These are phyloP conservation scores for Toxotes jaculatrix DNA, from an alignment of 2,113 vertebrate genomes.

Conservation along the genomic window DNA sequence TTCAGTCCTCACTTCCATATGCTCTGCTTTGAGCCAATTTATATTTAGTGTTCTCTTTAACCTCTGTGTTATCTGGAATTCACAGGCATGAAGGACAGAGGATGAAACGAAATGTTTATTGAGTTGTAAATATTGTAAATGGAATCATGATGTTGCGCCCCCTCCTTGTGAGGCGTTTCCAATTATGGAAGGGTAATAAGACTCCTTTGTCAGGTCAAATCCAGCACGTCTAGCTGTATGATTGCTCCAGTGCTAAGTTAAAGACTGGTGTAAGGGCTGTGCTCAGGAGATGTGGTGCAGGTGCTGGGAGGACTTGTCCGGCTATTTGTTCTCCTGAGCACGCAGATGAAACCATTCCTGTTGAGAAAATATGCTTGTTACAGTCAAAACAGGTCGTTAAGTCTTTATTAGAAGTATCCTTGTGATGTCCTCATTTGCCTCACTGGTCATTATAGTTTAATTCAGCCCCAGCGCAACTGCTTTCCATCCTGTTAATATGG, in stretches of 20 bases:
- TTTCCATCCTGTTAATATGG: conserved; percentile 57
- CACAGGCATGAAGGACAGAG: conserved; percentile 79
- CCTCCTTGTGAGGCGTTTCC: conserved; percentile 72
- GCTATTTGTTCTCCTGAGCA: conserved; percentile 21
- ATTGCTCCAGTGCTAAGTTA: conserved; percentile 55
- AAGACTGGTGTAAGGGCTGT: conserved; percentile 44
- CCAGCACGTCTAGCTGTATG: conserved; percentile 48
- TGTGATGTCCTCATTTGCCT: conserved; percentile 66
- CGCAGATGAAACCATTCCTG: conserved; percentile 30
- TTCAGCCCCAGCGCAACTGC: conserved; percentile 55
- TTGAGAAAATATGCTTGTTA: conserved; percentile 58
- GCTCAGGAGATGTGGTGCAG: conserved; percentile 20
- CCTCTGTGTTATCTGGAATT: conserved; percentile 77
- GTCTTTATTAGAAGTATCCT: conserved; percentile 65
- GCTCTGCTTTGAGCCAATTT: conserved; percentile 78
- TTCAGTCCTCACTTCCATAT: conserved; percentile 68
- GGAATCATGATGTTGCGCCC: conserved; percentile 71
- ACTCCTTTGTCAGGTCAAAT: conserved; percentile 80
- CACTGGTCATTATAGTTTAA: conserved; percentile 46
- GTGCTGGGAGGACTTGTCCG: conserved; percentile 15
- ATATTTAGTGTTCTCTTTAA: conserved; percentile 78
- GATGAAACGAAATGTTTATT: conserved; percentile 81
- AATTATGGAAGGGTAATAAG: conserved; percentile 82
- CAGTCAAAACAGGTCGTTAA: conserved; percentile 62
- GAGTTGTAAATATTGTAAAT: conserved; percentile 85